A percentile compares a stretch with the other conserved stretches of the same genome.
Conservation (phyloP, 1,140 invertebrate species). For the Eriosoma lanigerum region DNA sequence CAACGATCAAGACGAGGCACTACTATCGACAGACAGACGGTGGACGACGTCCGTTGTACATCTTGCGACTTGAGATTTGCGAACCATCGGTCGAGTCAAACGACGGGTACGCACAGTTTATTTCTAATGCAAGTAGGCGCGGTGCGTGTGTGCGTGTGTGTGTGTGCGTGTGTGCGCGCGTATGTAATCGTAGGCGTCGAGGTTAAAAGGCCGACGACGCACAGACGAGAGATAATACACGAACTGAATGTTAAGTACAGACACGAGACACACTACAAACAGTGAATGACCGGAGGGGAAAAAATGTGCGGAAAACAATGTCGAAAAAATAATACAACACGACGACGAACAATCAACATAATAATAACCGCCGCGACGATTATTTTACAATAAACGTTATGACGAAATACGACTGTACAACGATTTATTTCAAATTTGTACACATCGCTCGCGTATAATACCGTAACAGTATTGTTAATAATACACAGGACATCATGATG, state of each 20-base stretch:
- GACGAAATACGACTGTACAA: too few species aligned
- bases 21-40: background rate
- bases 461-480: too few species aligned
- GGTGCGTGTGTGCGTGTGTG: background rate
- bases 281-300: background rate
- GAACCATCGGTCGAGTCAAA: background rate
- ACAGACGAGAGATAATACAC: background rate
- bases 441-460: too few species aligned
- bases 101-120: background rate
- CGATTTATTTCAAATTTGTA: too few species aligned
- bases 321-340: background rate
- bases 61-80: background rate
- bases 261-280: background rate
- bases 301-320: background rate
- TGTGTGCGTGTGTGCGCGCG: background rate
- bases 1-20: background rate
- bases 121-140: background rate
- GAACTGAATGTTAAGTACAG: background rate
- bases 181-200: background rate
- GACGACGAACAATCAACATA: background rate
- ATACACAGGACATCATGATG: too few species aligned
- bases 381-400: too few species aligned
- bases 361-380: too few species aligned
- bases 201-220: slow-evolving; percentile 25
- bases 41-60: background rate